Percentiles rank a stretch among this genome's conserved stretches.
These are phyloP conservation scores for Tetraneura akinire DNA, from an alignment of 1,140 invertebrate genomes.

Conservation along the genomic window DNA sequence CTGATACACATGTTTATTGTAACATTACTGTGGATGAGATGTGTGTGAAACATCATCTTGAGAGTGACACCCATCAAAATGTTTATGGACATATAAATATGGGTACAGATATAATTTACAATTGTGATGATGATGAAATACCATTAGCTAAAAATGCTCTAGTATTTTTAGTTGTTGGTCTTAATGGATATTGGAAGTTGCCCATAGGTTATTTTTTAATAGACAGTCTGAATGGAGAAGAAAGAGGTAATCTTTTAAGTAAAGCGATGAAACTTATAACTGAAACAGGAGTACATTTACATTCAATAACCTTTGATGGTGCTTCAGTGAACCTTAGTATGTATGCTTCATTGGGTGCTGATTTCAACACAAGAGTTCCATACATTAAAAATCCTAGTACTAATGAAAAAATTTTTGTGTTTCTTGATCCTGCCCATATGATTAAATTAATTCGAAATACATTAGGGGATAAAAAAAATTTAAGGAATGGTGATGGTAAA, in stretches of 20 bases:
- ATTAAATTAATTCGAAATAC: constrained; percentile 11
- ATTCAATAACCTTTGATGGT: not conserved
- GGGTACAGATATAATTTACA: not conserved
- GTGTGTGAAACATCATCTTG: not conserved
- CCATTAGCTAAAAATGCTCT: not conserved
- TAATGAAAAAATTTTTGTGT: not conserved
- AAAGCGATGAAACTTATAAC: not conserved
- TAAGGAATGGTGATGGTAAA: not conserved
- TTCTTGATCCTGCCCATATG: constrained; percentile 3
- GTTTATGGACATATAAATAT: constrained; percentile 16
- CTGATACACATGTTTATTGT: not conserved
- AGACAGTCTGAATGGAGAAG: not conserved
- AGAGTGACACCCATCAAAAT: not conserved
- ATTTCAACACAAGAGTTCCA: not conserved
- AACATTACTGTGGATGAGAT: constrained; percentile 16
- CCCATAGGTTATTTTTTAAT: constrained; percentile 42
- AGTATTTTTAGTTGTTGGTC: constrained; percentile 22
- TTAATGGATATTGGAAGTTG: constrained; percentile 41
- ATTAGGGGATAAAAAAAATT: not conserved
- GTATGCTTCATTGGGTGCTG: constrained; percentile 52
- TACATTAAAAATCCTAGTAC: not conserved
- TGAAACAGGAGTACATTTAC: not conserved
- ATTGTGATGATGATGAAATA: not conserved
- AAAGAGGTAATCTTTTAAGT: constrained; percentile 26
- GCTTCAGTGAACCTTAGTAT: constrained; percentile 54